Percentiles rank a stretch among this genome's conserved stretches.
These are phyloP conservation scores for Dione juno DNA, from an alignment of 2,888 invertebrate genomes.

Conservation along the genomic window DNA sequence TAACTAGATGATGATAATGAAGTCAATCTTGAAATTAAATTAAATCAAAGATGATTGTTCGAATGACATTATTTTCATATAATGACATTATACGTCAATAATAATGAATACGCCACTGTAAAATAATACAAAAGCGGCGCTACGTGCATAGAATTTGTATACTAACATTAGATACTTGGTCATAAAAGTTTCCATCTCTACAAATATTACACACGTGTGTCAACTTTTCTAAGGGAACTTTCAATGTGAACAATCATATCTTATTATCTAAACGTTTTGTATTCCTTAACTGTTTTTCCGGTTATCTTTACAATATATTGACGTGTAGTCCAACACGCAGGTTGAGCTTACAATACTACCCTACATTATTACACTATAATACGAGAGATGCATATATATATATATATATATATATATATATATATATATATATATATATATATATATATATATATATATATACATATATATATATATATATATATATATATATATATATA, in stretches of 20 bases:
- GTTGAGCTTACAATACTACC: not conserved
- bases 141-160: slow-evolving; percentile 13
- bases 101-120: not conserved
- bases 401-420: too few species aligned
- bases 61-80: not conserved
- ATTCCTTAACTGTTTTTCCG: slow-evolving; percentile 45
- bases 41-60: not conserved
- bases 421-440: too few species aligned
- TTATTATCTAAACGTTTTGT: slow-evolving; percentile 40
- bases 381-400: too few species aligned
- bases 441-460: too few species aligned
- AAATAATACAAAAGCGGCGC: slow-evolving; percentile 1
- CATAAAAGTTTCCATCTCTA: slow-evolving; percentile 30
- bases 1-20: too few species aligned
- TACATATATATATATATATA: too few species aligned
- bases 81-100: not conserved
- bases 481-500: too few species aligned
- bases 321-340: not conserved
- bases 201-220: slow-evolving; percentile 50
- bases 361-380: too few species aligned
- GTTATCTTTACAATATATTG: slow-evolving; percentile 4
- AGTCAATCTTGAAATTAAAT: too few species aligned
- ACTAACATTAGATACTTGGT: not conserved
- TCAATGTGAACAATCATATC: slow-evolving; percentile 51
- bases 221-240: slow-evolving; percentile 56